phyloP scores from a whole-genome alignment of 2,113 vertebrate genomes.

The Poecilia latipinna region DNA sequence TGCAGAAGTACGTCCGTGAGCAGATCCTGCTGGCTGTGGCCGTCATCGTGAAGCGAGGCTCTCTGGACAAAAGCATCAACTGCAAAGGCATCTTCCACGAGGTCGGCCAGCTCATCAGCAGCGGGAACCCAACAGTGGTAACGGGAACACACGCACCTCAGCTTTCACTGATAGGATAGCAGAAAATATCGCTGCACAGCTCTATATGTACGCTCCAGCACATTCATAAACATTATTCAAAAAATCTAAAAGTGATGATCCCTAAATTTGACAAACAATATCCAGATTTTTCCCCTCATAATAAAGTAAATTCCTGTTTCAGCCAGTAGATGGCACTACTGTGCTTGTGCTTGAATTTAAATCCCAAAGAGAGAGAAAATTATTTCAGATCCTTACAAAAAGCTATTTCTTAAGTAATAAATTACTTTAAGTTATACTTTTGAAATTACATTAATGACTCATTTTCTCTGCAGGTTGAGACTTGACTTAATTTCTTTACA shows the following conservation, averaged over 20 bases:
- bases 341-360: background rate
- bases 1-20: constrained; percentile 98
- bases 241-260: no score
- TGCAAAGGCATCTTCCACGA: constrained; percentile 98
- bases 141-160: constrained; percentile 78
- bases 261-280: no score
- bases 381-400: background rate
- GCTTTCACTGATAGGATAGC: background rate
- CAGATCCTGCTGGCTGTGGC: constrained; percentile 98
- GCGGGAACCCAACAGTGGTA: constrained; percentile 95
- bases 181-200: no score
- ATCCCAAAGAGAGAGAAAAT: background rate
- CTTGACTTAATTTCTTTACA: no score
- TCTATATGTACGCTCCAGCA: no score
- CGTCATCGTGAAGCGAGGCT: constrained; percentile 96
- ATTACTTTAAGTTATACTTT: no score
- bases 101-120: constrained; percentile 97
- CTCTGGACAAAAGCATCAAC: constrained; percentile 95
- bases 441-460: no score
- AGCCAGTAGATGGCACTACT: constrained; percentile 44
- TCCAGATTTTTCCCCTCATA: no score
- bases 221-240: no score
- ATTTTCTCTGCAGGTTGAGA: no score
- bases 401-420: no score
- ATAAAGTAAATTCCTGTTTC: background rate